Evolutionary conservation across 23 tunicate species (phyloP).

Genomic region (Halocynthia roretzi): DNA sequence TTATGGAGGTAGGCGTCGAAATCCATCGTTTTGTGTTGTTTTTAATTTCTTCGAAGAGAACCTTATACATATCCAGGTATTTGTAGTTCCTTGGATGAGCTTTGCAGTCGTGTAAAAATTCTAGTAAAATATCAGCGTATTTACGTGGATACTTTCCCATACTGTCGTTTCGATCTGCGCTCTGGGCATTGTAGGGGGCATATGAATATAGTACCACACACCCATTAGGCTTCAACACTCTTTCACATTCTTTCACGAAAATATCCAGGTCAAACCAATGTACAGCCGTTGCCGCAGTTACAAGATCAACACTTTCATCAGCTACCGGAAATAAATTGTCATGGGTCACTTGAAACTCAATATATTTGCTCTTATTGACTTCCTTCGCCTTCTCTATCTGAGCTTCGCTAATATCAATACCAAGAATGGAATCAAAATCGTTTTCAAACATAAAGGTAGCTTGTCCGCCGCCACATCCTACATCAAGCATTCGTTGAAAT

Average conservation of each 20-base stretch:
- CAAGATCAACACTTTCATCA: background rate
- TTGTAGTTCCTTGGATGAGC: no score
- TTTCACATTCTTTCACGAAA: background rate
- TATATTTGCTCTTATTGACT: background rate
- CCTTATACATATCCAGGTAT: no score
- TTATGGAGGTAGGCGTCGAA: no score
- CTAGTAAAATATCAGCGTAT: no score
- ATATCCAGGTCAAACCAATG: background rate
- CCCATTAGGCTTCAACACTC: background rate
- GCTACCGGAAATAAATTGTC: background rate
- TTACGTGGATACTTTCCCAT: no score
- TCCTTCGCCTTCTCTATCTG: background rate
- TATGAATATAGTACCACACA: background rate
- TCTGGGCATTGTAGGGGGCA: no score
- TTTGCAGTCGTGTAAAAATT: no score
- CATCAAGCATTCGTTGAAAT: background rate
- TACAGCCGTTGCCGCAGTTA: background rate
- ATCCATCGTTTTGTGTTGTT: no score
- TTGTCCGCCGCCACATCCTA: slow-evolving; percentile 5
- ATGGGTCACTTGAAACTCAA: background rate
- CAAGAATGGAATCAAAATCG: background rate
- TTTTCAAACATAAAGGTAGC: slow-evolving; percentile 2
- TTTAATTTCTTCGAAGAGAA: no score
- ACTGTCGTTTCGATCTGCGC: no score
- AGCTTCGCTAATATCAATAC: slow-evolving; percentile 2